Evolutionary conservation across 2,888 invertebrate genomes (phyloP).

Genomic region (Orchesella flavescens): DNA sequence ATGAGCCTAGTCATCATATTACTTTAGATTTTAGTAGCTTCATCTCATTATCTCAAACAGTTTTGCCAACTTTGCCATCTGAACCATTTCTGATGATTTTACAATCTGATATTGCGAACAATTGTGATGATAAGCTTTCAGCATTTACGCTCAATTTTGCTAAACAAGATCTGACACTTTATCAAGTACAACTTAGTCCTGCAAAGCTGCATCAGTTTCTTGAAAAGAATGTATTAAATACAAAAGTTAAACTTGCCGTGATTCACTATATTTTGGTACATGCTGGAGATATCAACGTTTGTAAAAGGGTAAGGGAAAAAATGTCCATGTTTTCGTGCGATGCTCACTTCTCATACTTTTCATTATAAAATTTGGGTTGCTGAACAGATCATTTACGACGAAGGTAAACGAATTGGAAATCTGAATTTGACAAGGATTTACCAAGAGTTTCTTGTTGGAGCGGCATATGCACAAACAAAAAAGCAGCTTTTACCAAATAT

Average conservation of each 20-base stretch:
- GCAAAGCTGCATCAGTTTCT: constrained; percentile 62
- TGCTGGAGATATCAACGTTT: constrained; percentile 82
- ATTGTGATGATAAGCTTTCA: constrained; percentile 46
- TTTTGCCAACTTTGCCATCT: neutral
- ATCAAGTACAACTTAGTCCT: constrained; percentile 59
- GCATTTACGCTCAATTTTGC: constrained; percentile 45
- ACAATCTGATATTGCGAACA: neutral
- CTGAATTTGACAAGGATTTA: constrained; percentile 81
- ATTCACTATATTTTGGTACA: constrained; percentile 88
- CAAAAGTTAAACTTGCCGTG: constrained; percentile 78
- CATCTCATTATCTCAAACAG: constrained; percentile 29
- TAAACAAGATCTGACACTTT: constrained; percentile 48
- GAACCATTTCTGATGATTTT: constrained; percentile 35
- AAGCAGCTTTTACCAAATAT: constrained; percentile 74
- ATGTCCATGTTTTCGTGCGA: neutral
- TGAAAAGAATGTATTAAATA: constrained; percentile 41
- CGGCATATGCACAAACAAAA: constrained; percentile 82
- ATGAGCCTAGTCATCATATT: constrained; percentile 81
- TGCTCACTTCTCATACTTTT: constrained; percentile 1
- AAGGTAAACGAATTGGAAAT: constrained; percentile 73
- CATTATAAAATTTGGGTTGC: neutral
- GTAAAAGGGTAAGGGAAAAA: constrained; percentile 79
- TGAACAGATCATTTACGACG: constrained; percentile 67
- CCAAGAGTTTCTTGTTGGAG: constrained; percentile 87
- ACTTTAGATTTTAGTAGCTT: constrained; percentile 57